phyloP scores from a whole-genome alignment of 2,888 invertebrate species.

The Limnephilus auricula region DNA sequence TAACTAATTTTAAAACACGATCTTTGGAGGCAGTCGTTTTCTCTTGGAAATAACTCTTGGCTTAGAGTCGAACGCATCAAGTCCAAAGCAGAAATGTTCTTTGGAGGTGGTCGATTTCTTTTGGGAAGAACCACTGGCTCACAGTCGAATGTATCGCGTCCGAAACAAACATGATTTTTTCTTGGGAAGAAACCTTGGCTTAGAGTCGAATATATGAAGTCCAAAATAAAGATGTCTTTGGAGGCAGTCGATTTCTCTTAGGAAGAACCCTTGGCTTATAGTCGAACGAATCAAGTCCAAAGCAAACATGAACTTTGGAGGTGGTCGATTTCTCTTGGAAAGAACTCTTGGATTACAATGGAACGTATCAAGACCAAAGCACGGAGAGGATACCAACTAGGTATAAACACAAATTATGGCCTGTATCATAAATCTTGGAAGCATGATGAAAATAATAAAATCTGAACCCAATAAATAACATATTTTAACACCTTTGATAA shows the following conservation, averaged over 20 bases:
- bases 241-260: no score
- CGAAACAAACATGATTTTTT: neutral
- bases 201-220: neutral
- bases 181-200: no score
- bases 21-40: no score
- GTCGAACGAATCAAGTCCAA: neutral
- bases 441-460: neutral
- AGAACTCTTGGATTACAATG: no score
- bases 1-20: no score
- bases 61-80: neutral
- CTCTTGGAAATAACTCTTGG: no score
- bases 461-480: neutral
- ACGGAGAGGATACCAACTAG: neutral
- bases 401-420: neutral
- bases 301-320: neutral
- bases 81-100: no score
- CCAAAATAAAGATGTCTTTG: no score
- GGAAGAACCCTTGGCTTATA: no score
- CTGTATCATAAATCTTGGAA: neutral
- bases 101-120: no score
- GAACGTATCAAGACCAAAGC: neutral
- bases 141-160: neutral
- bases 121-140: no score
- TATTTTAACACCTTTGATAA: neutral
- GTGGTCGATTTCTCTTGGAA: no score